Base-by-base conservation (phyloP, 2,888 invertebrate species). In the Argyresthia goedartella region DNA sequence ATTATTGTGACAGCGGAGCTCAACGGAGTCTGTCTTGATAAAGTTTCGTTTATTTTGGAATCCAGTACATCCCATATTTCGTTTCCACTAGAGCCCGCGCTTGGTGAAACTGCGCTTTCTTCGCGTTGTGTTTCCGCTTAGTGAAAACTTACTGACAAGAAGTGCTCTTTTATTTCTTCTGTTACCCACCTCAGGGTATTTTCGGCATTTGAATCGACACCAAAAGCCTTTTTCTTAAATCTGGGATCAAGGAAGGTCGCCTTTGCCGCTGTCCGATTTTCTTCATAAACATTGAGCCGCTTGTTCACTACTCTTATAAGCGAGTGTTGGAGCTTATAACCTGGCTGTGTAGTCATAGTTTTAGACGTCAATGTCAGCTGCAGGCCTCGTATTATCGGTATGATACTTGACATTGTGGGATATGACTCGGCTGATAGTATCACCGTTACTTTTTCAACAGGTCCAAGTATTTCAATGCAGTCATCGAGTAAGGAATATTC, bases 211-310 rank as follows among this genome's bases (percentile, higher is more conserved):
- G 25, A 42, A 25, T 51, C 53, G 11, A 42, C 11, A 10, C 35
- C 36, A 49, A 55, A 55, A 13, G 16, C 55, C 51, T 41, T 52
- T 49, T 53, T 53, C 42, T 55, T 55, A 47, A 53, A 55, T 10
- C 55, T 45, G 36, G 55, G 55, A 51, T 55, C 53, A 13, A 53
- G 46, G 39, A 52, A 44, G 16, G 54, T 54, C 25, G 52, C 54
- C 50, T 55, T 55, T 10, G 53, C 49, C 51, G 48, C 53, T 10
- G 46, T 53, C 36, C 46, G 50, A 45, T 53, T 53, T n/a, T 13
- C 33, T 44, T 53, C 50, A 8, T 9, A 8, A 8, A 8, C 8
- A 14, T 13, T 13, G 13, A 43, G 43, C n/a, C 43, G n/a, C 8
- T 13, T 10, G 13, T 10, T 14, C 14, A 43, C 43, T 3, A 13